phyloP scores from a whole-genome alignment of 1,140 invertebrate genomes.

The Calliphora vicina region DNA sequence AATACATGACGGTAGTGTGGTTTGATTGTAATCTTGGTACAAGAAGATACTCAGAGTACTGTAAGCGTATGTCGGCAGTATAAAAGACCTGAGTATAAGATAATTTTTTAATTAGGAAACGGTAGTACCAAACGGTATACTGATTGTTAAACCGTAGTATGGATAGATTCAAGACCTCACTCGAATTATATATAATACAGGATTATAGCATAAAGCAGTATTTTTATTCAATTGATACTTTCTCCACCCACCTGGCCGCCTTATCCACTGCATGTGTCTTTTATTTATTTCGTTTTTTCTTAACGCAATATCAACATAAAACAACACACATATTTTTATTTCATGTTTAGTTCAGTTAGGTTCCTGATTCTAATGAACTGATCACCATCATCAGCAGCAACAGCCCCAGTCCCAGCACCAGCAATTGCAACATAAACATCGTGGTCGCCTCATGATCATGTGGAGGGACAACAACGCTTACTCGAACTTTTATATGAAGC shows the following conservation, averaged over 20 bases:
- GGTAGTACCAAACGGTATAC: too few relatives aligned
- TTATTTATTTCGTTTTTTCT: neutral
- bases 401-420: neutral
- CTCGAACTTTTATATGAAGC: constrained; percentile 2
- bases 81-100: too few relatives aligned
- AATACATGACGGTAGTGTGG: too few relatives aligned
- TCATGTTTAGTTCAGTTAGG: constrained; percentile 33
- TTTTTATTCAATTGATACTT: too few relatives aligned
- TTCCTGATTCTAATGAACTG: constrained; percentile 27
- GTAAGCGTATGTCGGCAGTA: too few relatives aligned
- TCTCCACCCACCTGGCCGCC: neutral
- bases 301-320: constrained; percentile 2
- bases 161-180: too few relatives aligned
- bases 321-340: neutral
- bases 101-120: too few relatives aligned
- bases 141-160: too few relatives aligned
- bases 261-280: neutral
- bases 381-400: constrained; percentile 19
- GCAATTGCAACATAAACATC: neutral
- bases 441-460: constrained; percentile 20
- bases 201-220: too few relatives aligned
- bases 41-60: too few relatives aligned
- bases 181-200: too few relatives aligned
- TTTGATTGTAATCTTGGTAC: too few relatives aligned
- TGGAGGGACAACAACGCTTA: constrained; percentile 22